Percentiles rank a stretch among this genome's conserved stretches.
phyloP scores from a whole-genome alignment of 1,140 invertebrate genomes.

The Atta colombica region DNA sequence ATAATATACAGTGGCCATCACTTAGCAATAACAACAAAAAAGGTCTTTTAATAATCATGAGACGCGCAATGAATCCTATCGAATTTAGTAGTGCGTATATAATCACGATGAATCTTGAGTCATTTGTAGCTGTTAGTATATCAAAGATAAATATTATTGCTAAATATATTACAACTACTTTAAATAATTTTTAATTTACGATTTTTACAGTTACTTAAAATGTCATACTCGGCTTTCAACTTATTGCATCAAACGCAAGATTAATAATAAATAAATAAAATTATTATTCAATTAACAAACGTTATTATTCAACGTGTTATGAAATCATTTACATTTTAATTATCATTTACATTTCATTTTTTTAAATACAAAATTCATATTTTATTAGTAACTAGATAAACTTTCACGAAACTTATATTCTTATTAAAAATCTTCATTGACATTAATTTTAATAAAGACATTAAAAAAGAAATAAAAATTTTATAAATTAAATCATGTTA shows the following conservation, averaged over 20 bases:
- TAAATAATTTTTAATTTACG: not conserved
- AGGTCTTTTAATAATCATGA: conserved; percentile 68
- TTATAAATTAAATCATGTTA: conserved; percentile 17
- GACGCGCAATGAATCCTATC: conserved; percentile 59
- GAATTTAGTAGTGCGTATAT: conserved; percentile 64
- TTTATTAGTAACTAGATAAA: conserved; percentile 13
- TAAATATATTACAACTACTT: not conserved
- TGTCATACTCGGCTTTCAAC: conserved; percentile 68
- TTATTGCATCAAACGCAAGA: conserved; percentile 48
- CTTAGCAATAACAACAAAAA: conserved; percentile 53
- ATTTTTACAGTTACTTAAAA: conserved; percentile 66
- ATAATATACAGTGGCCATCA: conserved; percentile 67
- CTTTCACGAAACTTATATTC: not conserved
- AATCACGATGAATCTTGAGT: conserved; percentile 65
- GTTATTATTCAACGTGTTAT: not conserved
- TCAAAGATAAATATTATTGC: not conserved
- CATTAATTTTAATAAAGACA: not conserved
- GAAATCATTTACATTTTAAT: not conserved
- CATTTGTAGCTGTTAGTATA: conserved; percentile 71
- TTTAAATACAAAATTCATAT: conserved; percentile 1
- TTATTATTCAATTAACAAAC: not conserved
- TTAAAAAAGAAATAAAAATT: not conserved
- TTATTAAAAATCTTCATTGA: not conserved
- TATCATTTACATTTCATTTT: not conserved
- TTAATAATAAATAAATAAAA: not conserved